Evolutionary conservation across 2,888 invertebrate species (phyloP).

Genomic region (Eilema sororculum): DNA sequence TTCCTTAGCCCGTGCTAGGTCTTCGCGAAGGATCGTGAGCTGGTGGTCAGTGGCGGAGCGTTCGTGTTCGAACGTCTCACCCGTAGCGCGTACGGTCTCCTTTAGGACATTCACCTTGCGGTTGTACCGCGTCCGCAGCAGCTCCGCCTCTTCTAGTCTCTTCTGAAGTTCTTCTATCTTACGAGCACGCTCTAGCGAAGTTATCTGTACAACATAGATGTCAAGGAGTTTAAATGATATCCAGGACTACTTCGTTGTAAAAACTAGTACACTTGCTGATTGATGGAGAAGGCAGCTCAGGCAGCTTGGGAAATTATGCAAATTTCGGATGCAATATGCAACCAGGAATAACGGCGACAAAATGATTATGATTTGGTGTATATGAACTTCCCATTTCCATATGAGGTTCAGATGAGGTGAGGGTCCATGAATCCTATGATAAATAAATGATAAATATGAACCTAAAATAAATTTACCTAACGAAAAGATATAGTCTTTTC

Average conservation of each 20-base stretch:
- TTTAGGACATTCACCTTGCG: constrained; percentile 91
- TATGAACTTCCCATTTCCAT: background rate
- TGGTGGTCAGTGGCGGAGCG: constrained; percentile 90
- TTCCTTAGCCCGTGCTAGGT: constrained; percentile 91
- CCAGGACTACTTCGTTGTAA: too few relatives aligned
- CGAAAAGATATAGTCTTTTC: too few relatives aligned
- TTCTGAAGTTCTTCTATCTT: constrained; percentile 95
- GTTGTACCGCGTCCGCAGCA: constrained; percentile 91
- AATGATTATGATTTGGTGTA: background rate
- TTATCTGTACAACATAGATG: constrained; percentile 87
- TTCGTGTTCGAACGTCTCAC: constrained; percentile 90
- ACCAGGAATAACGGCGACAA: background rate
- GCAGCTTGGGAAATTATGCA: background rate
- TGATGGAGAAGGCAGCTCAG: too few relatives aligned
- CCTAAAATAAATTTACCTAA: too few relatives aligned
- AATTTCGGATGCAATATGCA: background rate
- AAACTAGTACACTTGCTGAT: too few relatives aligned
- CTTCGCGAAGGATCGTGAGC: constrained; percentile 90
- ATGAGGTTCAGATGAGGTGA: background rate
- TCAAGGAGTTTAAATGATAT: too few relatives aligned
- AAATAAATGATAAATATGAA: too few relatives aligned
- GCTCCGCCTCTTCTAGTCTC: constrained; percentile 93
- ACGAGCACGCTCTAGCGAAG: constrained; percentile 93
- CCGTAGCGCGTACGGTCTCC: constrained; percentile 90
- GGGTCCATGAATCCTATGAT: background rate